Evolutionary conservation across 2,113 vertebrate species (phyloP), one percentile per base, ranked within the genome.

Genomic region (Alethe castanea): DNA sequence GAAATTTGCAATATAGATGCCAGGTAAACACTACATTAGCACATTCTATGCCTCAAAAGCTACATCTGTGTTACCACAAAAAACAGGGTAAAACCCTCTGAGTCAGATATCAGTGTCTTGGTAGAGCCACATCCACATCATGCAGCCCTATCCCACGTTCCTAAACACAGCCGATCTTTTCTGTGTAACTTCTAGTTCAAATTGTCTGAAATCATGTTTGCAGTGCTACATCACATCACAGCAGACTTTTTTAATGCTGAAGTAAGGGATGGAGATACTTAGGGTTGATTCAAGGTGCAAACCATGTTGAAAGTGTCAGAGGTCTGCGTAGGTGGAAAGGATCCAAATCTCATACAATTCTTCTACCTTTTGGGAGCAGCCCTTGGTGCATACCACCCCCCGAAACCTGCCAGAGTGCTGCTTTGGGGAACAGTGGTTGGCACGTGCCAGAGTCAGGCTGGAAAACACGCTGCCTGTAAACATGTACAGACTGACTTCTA

Each of bases 381-480:
- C 25, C n/a, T 52, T 31, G 12, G 20, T 53, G 59, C 23, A 22
- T 14, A 12, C 19, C 4, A 42, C 4, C 16, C 38, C 40, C 29
- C 0, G 0, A 61, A 47, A 60, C 33, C 36, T 50, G 9, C 45
- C 19, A 42, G 19, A 24, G 45, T 20, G 12, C 18, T 1, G 8
- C 59, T 56, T 5, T 40, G 56, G n/a, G 42, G 12, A 77, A 20
- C 0, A 19, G 45, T 3, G 11, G 29, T 2, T 61, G 50, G 79
- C 40, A 71, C 0, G 0, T 12, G 40, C 42, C 53, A 42, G 36
- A 38, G 9, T 48, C 72, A 62, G 1, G 9, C 52, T 50, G 54
- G 36, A 76, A 48, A 78, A 60, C 19, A 4, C 0, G 6, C 19
- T 77, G 14, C 45, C 38, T 35, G 31, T 15, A 28, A 60, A 66